Percentiles rank a stretch among this genome's conserved stretches.
These are phyloP conservation scores for Torymus aiolomorphi DNA, from an alignment of 2,888 invertebrate species.

Conservation along the genomic window DNA sequence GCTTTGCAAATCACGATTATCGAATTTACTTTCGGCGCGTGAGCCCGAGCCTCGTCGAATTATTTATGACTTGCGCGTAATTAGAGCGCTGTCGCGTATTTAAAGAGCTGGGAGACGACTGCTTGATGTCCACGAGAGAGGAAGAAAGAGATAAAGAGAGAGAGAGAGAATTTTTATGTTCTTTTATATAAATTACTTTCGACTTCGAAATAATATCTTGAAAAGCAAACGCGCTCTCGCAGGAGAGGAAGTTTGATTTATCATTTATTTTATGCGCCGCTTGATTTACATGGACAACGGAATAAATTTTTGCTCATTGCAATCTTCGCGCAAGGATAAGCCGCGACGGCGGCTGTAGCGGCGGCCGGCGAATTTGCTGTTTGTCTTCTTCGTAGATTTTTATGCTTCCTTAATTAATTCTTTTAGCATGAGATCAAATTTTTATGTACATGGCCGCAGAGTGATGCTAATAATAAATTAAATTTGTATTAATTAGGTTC, in stretches of 20 bases:
- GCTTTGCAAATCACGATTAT: slow-evolving; percentile 47
- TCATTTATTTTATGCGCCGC: not conserved
- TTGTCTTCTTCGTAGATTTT: slow-evolving; percentile 11
- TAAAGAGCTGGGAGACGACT: slow-evolving; percentile 29
- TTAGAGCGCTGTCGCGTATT: slow-evolving; percentile 49
- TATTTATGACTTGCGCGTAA: slow-evolving; percentile 52
- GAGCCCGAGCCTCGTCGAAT: slow-evolving; percentile 31
- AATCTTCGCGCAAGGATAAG: slow-evolving; percentile 28
- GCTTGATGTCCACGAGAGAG: slow-evolving; percentile 2
- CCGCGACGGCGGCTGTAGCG: no score
- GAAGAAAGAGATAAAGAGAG: no score
- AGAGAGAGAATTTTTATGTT: not conserved
- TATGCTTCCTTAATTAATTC: no score
- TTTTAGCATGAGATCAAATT: not conserved
- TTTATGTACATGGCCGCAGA: not conserved
- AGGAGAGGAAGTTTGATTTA: slow-evolving; percentile 28
- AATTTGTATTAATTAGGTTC: no score
- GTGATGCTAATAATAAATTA: not conserved
- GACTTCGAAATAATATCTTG: slow-evolving; percentile 56
- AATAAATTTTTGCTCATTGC: slow-evolving; percentile 2
- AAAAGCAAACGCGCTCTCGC: slow-evolving; percentile 49
- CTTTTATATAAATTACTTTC: slow-evolving; percentile 54
- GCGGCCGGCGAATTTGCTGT: no score
- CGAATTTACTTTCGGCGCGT: slow-evolving; percentile 54
- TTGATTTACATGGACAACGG: not conserved